A percentile compares a stretch with the other conserved stretches of the same genome.
phyloP scores from a whole-genome alignment of 2,888 invertebrate genomes.

The Horisme vitalbata region DNA sequence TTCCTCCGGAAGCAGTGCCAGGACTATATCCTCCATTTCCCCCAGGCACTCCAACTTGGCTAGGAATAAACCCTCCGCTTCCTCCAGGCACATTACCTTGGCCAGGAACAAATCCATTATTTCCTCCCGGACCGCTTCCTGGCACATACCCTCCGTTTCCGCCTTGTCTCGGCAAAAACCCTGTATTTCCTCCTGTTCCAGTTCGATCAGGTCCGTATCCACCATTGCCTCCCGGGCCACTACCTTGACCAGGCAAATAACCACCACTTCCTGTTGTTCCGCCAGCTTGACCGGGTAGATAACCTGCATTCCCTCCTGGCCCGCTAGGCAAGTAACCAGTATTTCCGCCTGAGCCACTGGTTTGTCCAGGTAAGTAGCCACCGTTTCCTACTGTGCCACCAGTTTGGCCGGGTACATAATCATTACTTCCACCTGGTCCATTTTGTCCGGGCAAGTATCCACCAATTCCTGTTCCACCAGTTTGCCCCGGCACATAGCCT shows the following conservation, averaged over 20 bases:
- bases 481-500: constrained; percentile 25
- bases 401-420: constrained; percentile 21
- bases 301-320: constrained; percentile 3
- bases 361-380: constrained; percentile 28
- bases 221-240: constrained; percentile 16
- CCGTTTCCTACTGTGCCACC: constrained; percentile 17
- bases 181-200: constrained; percentile 19
- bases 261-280: constrained; percentile 6
- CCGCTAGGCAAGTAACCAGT: constrained; percentile 26
- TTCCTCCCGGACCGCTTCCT: constrained; percentile 13
- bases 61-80: constrained; percentile 6
- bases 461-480: constrained; percentile 23
- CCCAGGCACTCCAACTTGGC: constrained; percentile 7
- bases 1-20: not conserved
- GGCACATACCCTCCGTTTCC: constrained; percentile 28
- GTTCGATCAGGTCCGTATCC: constrained; percentile 23
- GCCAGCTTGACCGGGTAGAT: constrained; percentile 20
- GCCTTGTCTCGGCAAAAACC: constrained; percentile 29
- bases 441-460: constrained; percentile 18
- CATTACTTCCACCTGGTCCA: constrained; percentile 9
- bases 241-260: constrained; percentile 11
- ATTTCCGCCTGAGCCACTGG: constrained; percentile 13
- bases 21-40: constrained; percentile 5
- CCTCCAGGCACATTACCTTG: constrained; percentile 3
- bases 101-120: constrained; percentile 23